phyloP scores from a whole-genome alignment of 2,113 vertebrate species.

The Mustela nigripes region DNA sequence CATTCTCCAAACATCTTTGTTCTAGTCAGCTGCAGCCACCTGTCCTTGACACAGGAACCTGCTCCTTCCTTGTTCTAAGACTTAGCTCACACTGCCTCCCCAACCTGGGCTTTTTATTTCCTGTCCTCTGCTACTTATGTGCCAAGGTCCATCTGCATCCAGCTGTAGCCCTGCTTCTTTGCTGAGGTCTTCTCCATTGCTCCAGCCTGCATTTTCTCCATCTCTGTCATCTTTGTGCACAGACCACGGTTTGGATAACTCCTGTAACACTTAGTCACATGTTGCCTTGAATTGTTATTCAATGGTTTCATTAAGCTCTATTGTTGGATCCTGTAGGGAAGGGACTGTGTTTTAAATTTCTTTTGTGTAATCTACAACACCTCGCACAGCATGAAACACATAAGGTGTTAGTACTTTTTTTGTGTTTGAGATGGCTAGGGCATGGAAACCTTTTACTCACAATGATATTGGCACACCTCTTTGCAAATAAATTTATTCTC shows the following conservation, averaged over 20 bases:
- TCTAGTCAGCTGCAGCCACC: no score
- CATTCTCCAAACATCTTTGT: not conserved
- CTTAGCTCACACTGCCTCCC: not conserved
- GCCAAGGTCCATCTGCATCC: no score
- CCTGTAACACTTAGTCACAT: not conserved
- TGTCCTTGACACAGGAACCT: fast-evolving
- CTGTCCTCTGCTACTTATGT: no score
- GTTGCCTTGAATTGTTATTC: conserved; percentile 34
- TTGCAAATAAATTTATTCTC: not conserved
- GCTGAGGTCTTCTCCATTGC: not conserved
- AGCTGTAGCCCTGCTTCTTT: not conserved
- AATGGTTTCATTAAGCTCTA: conserved; percentile 48
- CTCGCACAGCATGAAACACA: not conserved
- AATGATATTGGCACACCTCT: not conserved
- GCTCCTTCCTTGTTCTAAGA: not conserved
- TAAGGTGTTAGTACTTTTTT: not conserved
- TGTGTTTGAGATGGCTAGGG: not conserved
- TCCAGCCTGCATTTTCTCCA: not conserved
- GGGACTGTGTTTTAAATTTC: not conserved
- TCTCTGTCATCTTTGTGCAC: not conserved
- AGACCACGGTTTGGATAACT: not conserved
- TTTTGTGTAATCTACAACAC: not conserved
- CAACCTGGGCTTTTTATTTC: not conserved
- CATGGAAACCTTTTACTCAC: not conserved
- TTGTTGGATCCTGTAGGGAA: not conserved